Evolutionary conservation across 2,888 invertebrate genomes (phyloP), one percentile per base, ranked within the genome.

Genomic region (Chaetoderma sp.): DNA sequence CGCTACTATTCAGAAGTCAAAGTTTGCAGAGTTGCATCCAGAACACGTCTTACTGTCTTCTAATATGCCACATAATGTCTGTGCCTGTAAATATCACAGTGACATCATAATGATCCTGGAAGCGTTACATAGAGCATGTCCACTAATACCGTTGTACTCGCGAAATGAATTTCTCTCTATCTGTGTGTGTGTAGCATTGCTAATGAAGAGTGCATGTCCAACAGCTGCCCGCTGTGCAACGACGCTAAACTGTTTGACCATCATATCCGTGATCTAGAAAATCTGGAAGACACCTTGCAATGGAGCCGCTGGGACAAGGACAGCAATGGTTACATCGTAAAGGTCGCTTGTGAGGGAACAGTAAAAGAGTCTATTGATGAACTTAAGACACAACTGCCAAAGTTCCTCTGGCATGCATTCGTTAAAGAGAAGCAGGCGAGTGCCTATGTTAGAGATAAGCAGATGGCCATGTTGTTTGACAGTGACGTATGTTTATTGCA

Each of bases 11-110:
- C 56, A 45, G 18, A 62, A 55, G 18, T 62, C 55, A 8, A 52
- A 33, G 2, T 65, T 65, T 28, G 60, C 60, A 10, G 60, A 65
- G 21, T 8, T 65, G 39, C 52, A 60, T 27, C 54, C 65, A 23
- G 47, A 49, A 42, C 50, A 49, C 18, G 65, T 65, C 8, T n/a
- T 21, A n/a, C 30, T 42, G 23, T 30, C 30, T 21, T 42, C 60
- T 21, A 16, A 44, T 23, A 47, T 32, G 39, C 57, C 59, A 13
- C 60, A 65, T 44, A 60, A 60, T 21, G 55, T 65, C 4, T 65
- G 65, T 25, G 54, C 23, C 2, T 65, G 65, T 32, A 21, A 18
- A 25, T 65, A 65, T 39, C 65, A 65, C 30, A 49, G 30, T n/a
- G 60, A 65, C 47, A 39, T 61, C 13, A 52, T 39, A 13, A 52